These are phyloP conservation scores for Athene noctua DNA, from an alignment of 2,113 vertebrate genomes.

Conservation along the genomic window DNA sequence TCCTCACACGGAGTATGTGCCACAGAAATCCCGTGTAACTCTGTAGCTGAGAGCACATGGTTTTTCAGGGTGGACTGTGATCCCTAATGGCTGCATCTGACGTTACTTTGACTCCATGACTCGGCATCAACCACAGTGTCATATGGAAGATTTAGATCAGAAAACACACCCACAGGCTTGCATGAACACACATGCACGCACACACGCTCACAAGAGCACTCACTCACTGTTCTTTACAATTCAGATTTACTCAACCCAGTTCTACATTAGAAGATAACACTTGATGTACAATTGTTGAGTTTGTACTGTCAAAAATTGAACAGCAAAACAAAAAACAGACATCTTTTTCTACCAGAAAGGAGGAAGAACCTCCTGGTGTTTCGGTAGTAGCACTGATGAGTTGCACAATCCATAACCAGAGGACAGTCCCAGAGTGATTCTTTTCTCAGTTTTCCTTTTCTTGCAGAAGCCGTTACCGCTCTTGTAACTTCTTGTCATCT, in stretches of 20 bases:
- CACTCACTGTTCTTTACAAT: not conserved
- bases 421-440: not conserved
- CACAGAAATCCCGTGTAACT: not conserved
- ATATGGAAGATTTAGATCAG: not conserved
- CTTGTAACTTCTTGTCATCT: not conserved
- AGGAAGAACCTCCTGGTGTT: not conserved
- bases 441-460: not conserved
- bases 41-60: not conserved
- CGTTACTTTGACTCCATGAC: not conserved
- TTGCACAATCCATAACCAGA: not conserved
- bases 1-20: not conserved
- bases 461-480: not conserved
- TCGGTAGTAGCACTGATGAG: not conserved
- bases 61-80: not conserved
- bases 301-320: not conserved
- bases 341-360: not conserved
- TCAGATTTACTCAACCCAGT: not conserved
- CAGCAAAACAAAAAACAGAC: not conserved
- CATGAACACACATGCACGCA: rapidly evolving
- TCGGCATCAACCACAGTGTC: not conserved
- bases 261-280: not conserved
- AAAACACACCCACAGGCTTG: not conserved
- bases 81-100: not conserved
- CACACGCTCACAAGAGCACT: not conserved
- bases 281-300: not conserved